A percentile compares a stretch with the other conserved stretches of the same genome.
These are phyloP conservation scores for Rhinophrynus dorsalis DNA, from an alignment of 2,797 vertebrate species.

Conservation along the genomic window DNA sequence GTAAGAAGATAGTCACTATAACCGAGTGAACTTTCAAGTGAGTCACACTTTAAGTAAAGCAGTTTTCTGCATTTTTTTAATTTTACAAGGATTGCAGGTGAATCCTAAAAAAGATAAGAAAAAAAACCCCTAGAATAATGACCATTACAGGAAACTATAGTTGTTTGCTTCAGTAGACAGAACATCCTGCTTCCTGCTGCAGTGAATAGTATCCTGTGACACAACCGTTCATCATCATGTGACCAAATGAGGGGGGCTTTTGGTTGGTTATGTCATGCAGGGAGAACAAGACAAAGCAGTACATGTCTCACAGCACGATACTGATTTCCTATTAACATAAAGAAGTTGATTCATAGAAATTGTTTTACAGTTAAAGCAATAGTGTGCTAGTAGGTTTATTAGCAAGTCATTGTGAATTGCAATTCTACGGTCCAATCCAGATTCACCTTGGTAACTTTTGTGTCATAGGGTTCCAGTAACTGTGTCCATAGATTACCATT, in stretches of 20 bases:
- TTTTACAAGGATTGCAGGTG: not conserved
- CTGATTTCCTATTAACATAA: not conserved
- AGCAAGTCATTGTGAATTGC: not conserved
- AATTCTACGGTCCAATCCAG: not conserved
- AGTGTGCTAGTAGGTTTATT: not conserved
- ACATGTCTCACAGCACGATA: not conserved
- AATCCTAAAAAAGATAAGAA: not conserved
- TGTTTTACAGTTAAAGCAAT: not conserved
- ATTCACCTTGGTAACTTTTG: slow-evolving; percentile 8
- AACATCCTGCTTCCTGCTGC: slow-evolving; percentile 56
- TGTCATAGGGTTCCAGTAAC: not conserved
- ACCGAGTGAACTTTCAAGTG: too few species aligned
- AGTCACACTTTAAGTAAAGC: not conserved
- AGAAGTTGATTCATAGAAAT: slow-evolving; percentile 6
- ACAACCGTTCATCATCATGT: slow-evolving; percentile 55
- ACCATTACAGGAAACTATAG: slow-evolving; percentile 59
- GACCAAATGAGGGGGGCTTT: slow-evolving; percentile 53
- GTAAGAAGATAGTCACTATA: too few species aligned
- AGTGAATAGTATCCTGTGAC: slow-evolving; percentile 55
- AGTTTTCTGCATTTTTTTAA: not conserved
- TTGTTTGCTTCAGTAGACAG: slow-evolving; percentile 55
- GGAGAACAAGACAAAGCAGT: not conserved
- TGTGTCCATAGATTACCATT: not conserved
- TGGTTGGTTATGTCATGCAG: not conserved
- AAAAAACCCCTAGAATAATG: too few species aligned